phyloP scores from a whole-genome alignment of 2,113 vertebrate species.

The Bubalus kerabau region DNA sequence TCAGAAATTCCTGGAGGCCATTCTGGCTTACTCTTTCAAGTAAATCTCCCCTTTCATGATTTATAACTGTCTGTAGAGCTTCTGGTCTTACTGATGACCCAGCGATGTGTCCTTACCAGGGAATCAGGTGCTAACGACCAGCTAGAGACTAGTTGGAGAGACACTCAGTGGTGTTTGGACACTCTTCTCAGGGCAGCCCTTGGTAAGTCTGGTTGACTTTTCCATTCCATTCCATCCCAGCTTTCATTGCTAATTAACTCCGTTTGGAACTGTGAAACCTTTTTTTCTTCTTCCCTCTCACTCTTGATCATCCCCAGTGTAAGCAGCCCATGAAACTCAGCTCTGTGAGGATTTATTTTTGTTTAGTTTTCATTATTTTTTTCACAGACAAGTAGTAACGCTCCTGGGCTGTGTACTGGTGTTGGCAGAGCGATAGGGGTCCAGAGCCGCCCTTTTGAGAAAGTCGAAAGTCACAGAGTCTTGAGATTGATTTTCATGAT shows the following conservation, averaged over 20 bases:
- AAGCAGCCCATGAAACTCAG: neutral
- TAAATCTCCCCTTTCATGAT: slow-evolving; percentile 25
- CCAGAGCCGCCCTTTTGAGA: neutral
- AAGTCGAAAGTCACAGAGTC: neutral
- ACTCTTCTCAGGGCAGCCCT: neutral
- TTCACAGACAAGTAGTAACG: neutral
- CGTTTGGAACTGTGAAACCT: neutral
- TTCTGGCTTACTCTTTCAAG: slow-evolving; percentile 44
- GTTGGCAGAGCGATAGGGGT: neutral
- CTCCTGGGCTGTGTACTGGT: neutral
- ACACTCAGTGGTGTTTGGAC: neutral
- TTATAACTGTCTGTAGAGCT: slow-evolving; percentile 38
- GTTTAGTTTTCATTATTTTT: neutral
- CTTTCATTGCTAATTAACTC: neutral
- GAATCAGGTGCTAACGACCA: neutral
- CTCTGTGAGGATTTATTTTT: neutral
- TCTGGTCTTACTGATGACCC: slow-evolving; percentile 42
- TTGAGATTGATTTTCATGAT: neutral
- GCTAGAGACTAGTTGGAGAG: neutral
- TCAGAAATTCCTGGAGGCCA: slow-evolving; percentile 54
- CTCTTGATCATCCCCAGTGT: neutral
- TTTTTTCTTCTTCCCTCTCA: neutral
- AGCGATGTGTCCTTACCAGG: neutral
- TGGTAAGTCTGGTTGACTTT: neutral
- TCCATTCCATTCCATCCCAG: neutral